A percentile compares a stretch with the other conserved stretches of the same genome.
phyloP scores from a whole-genome alignment of 2,797 vertebrate species.

The Manis pentadactyla region DNA sequence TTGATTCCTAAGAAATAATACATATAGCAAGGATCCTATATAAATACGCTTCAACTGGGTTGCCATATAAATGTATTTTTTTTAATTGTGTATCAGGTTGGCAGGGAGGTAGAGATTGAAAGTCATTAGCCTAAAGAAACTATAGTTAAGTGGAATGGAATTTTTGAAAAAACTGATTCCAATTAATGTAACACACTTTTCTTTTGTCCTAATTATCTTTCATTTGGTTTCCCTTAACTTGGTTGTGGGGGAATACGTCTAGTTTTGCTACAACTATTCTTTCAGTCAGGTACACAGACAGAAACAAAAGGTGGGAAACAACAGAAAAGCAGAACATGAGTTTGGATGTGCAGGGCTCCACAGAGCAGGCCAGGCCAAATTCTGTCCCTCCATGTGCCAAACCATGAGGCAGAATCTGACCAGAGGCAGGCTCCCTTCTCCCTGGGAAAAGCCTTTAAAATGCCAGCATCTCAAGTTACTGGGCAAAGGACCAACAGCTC shows the following conservation, averaged over 20 bases:
- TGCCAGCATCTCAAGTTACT: conserved; percentile 2
- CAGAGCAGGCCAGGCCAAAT: not conserved
- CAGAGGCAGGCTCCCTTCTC: not conserved
- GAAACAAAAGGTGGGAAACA: not conserved
- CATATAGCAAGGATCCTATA: not conserved
- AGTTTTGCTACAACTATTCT: not conserved
- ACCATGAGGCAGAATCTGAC: not conserved
- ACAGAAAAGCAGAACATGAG: not conserved
- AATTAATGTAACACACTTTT: conserved; percentile 15
- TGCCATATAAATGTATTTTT: not conserved
- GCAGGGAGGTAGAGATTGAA: not conserved
- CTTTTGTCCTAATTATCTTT: not conserved
- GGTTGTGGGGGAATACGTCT: not conserved
- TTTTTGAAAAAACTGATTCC: not conserved
- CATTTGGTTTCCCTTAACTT: not conserved
- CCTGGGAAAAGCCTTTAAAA: conserved; percentile 54
- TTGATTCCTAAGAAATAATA: conserved; percentile 30
- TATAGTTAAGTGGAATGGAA: not conserved
- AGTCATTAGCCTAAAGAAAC: conserved; percentile 23
- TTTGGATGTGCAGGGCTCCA: not conserved
- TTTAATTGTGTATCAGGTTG: not conserved
- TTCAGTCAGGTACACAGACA: not conserved
- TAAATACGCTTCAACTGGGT: not conserved
- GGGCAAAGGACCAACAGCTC: conserved; percentile 56
- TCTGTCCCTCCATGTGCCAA: not conserved